Base-by-base conservation (phyloP, 2,888 invertebrate genomes). In the Cryptophagus acutangulus region DNA sequence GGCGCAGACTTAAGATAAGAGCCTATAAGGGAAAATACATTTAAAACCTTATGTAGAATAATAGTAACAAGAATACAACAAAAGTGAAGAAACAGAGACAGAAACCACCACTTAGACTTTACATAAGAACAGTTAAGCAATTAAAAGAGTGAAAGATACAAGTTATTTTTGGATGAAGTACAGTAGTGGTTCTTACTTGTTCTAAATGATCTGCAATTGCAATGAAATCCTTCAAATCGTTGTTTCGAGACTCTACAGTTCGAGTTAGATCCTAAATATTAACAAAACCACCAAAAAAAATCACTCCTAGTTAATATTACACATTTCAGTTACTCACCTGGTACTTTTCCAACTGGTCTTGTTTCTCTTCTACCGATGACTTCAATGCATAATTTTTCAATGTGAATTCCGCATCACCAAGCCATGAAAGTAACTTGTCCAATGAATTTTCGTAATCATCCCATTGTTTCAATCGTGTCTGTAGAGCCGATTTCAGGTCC, bases 401-500 rank as follows among this genome's bases (percentile, higher is more conserved):
- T 10, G 81, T 78, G 55, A 81, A 79, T 70, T 95, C 95, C 1
- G 90, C 86, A 46, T 92, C 91, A 33, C 79, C 79, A 41, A 95
- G 69, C 90, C 93, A 93, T 33, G 77, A 77, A 40, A 89, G 77
- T 33, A 95, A 73, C 29, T 85, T 77, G 53, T 91, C 90, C 55
- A 89, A 78, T 1, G 87, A 84, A 48, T 80, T 78, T 62, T 95
- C 94, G 64, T 92, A 95, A 55, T 91, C 89, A 47, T 81, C 82
- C 94, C 94, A 94, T 67, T 91, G 87, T 52, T 86, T 84, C 48
- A 93, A 77, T 51, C 88, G 81, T 52, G 87, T 87, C 66, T 91
- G 88, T 18, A 92, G 74, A 14, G 82, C 81, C 45, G 85, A 82
- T 55, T 82, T 80, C 0, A 87, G 84, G 58, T 91, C 91, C 51